Base-by-base conservation (phyloP, 2,113 vertebrate species). In the Corvus cornix region DNA sequence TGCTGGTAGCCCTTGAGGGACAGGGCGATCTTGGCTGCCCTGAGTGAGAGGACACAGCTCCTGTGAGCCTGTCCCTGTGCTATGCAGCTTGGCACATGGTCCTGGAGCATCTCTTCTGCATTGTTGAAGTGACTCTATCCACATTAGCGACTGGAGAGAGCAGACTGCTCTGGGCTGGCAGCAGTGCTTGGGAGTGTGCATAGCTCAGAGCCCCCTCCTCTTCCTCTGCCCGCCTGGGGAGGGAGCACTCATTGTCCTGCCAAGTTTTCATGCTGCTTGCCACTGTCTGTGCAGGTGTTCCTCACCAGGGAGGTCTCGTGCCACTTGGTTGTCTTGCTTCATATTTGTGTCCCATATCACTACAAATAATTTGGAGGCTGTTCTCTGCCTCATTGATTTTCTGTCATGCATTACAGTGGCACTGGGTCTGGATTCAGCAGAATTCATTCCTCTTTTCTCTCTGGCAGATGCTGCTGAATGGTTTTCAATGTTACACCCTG, bases 161-260 rank as follows among this genome's bases (percentile, higher is more conserved):
- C 48, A 80, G 41, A 60, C 20, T 1, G 3, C 28, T 55, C 30
- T 51, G 41, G 48, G 28, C n/a, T 85, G 49, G 28, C 37, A 73
- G 62, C 3, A 4, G 51, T 33, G 17, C 35, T 33, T 49, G 55
- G 49, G 56, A 75, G 21, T 2, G 5, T 11, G 22, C 53, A 35
- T 0, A 0, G 39, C 27, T 60, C 3, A 1, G 27, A 75, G 51
- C 9, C 39, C 53, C 58, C 2, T 5, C 37, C 39, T 84, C 60
- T 77, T 22, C 35, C 24, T 69, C 59, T 58, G 30, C 35, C 44
- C 3, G 2, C 19, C 43, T 72, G 51, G 43, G 27, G 20, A 0
- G 0, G 51, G 64, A 89, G 52, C 16, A 49, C 10, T 76, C n/a
- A 1, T 4, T 55, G 43, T 70, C 68, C 48, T 72, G 56, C 56